These are phyloP conservation scores for Galerucella pusilla DNA, from an alignment of 2,888 invertebrate species.

Conservation along the genomic window DNA sequence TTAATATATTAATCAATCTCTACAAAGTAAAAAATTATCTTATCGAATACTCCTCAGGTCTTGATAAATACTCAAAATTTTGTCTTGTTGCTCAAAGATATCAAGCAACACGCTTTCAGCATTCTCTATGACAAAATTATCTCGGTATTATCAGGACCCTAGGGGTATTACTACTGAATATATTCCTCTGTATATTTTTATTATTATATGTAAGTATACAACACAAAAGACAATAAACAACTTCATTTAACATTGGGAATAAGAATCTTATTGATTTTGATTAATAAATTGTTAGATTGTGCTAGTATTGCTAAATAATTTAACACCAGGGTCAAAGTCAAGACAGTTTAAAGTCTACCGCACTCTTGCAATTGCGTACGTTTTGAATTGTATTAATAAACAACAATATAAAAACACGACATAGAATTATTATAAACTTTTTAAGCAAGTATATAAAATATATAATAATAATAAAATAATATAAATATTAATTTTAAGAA, in stretches of 20 bases:
- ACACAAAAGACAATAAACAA: background rate
- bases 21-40: no score
- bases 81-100: no score
- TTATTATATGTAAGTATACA: no score
- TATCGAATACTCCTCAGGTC: no score
- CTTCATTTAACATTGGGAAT: background rate
- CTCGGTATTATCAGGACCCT: no score
- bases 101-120: no score
- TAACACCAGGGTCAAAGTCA: constrained; percentile 32
- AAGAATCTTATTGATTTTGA: background rate
- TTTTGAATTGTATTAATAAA: constrained; percentile 8
- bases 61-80: no score
- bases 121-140: no score
- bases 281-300: constrained; percentile 12
- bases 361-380: background rate
- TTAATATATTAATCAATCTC: no score
- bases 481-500: background rate
- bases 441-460: background rate
- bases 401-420: constrained; percentile 9
- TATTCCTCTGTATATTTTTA: no score
- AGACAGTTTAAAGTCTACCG: constrained; percentile 20
- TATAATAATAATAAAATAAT: background rate
- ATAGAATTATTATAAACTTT: background rate
- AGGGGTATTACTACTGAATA: no score
- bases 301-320: constrained; percentile 26